Conservation (phyloP, 2,113 vertebrate genomes). For the Onychostoma macrolepis region DNA sequence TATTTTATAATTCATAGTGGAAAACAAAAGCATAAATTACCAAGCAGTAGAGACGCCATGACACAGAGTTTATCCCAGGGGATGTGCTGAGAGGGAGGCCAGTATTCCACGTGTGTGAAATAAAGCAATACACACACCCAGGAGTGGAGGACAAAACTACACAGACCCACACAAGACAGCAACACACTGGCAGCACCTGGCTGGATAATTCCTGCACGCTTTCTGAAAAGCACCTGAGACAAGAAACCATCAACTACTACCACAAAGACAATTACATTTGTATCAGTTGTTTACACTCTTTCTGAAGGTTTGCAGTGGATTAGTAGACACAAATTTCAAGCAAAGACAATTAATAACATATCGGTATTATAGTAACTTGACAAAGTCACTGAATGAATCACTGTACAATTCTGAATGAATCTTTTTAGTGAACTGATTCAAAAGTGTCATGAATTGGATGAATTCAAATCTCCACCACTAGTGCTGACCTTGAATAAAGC, state of each 20-base stretch:
- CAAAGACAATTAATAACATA: not conserved
- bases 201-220: slow-evolving; percentile 49
- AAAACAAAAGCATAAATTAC: slow-evolving; percentile 40
- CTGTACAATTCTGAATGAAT: not conserved
- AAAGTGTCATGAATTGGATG: not conserved
- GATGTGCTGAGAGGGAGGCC: slow-evolving; percentile 51
- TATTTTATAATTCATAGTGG: not conserved
- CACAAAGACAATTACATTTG: not conserved
- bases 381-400: not conserved
- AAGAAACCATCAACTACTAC: not conserved
- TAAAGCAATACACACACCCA: slow-evolving; percentile 64
- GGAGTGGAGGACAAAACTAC: slow-evolving; percentile 55
- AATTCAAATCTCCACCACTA: not conserved
- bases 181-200: slow-evolving; percentile 48
- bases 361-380: not conserved
- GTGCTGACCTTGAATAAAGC: slow-evolving; percentile 67
- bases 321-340: not conserved
- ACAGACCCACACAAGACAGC: slow-evolving; percentile 60
- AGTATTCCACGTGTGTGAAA: slow-evolving; percentile 61
- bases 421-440: not conserved
- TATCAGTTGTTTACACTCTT: not conserved
- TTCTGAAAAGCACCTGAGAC: slow-evolving; percentile 63
- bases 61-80: slow-evolving; percentile 60
- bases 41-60: slow-evolving; percentile 56
- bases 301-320: not conserved